Base-by-base conservation (phyloP, 2,113 vertebrate genomes). In the Athene cunicularia region DNA sequence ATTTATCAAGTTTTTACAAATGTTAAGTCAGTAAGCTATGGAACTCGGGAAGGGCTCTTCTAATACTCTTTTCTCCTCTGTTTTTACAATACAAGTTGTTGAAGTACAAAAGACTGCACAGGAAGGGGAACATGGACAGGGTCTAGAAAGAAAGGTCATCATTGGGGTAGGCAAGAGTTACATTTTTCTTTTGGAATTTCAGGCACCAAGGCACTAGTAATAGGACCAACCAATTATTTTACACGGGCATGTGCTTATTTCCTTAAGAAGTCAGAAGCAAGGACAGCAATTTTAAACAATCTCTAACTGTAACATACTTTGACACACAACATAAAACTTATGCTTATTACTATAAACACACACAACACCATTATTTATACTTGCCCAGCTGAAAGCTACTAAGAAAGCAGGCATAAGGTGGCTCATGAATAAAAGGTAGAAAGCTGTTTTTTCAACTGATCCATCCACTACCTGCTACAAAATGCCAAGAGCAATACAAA, bases 331-430 rank as follows among this genome's bases (percentile, higher is more conserved):
- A 35, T 9, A 71, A 30, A 75, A 32, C 11, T 9, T 2, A 64
- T 0, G 4, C 6, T 60, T 18, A 35, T 9, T 35, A 33, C 77
- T 49, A 60, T 33, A 63, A 35, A 79, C 39, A 53, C 37, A 53
- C 2, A 0, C 14, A 37, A 9, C 11, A 20, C 5, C 22, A 58
- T 6, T 60, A 30, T 3, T 1, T 32, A 4, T 32, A 76, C 32
- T 22, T 58, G 27, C 33, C 47, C 41, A 53, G n/a, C 1, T 21
- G 28, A 70, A 58, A 64, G 18, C 13, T 24, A 43, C 22, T 12
- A 45, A 79, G 32, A 70, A n/a, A n/a, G 37, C 37, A 52, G 3
- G 12, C 2, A 70, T 4, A 39, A 59, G 8, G 39, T 24, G 67
- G 43, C 11, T 82, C 53, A 20, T 7, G 33, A 91, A 74, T 0